These are phyloP conservation scores for Psylliodes chrysocephalus DNA, from an alignment of 2,888 invertebrate genomes.

Conservation along the genomic window DNA sequence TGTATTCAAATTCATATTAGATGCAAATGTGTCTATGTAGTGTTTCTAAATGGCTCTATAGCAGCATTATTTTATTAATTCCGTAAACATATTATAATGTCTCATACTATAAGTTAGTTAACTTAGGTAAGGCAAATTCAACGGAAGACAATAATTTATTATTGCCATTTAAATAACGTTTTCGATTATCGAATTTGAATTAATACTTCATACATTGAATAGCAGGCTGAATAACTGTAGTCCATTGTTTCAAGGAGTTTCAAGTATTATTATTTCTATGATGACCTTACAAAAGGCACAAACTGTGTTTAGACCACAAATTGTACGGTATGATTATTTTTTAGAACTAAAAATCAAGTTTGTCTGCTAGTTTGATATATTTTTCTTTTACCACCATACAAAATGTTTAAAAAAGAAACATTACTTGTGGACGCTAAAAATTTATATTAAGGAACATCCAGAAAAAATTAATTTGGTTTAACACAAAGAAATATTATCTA, in stretches of 20 bases:
- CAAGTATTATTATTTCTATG: constrained; percentile 38
- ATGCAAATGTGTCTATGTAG: no score
- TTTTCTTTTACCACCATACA: no score
- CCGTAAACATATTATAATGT: background rate
- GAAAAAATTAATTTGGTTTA: no score
- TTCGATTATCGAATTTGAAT: constrained; percentile 21
- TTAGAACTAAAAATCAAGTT: no score
- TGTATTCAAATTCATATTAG: no score
- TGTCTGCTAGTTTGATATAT: no score
- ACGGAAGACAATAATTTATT: background rate
- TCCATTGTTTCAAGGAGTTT: constrained; percentile 37
- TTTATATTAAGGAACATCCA: no score
- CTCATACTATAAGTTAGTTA: background rate
- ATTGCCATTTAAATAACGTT: constrained; percentile 13
- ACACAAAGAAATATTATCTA: no score
- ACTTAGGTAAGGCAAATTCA: constrained; percentile 15
- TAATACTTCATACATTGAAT: constrained; percentile 40
- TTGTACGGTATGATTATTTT: constrained; percentile 9
- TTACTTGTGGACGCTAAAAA: no score
- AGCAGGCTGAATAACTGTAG: constrained; percentile 47
- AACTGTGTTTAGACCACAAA: constrained; percentile 12
- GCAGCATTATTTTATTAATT: background rate
- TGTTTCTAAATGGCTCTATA: no score
- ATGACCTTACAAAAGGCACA: constrained; percentile 46
- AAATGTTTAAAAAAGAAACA: no score